phyloP scores from a whole-genome alignment of 2,888 invertebrate genomes.

The Lithophane leautieri region DNA sequence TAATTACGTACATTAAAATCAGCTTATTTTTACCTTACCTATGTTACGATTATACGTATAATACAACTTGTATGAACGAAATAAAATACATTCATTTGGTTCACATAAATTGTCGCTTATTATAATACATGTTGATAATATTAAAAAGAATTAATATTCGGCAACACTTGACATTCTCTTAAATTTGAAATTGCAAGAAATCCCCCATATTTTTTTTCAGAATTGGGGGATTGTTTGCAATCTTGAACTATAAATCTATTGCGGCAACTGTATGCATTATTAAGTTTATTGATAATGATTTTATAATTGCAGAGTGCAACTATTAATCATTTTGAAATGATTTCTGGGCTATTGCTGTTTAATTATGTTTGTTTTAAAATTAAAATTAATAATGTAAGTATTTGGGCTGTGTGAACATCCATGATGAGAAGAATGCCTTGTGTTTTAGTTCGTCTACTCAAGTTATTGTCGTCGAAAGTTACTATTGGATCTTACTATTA shows the following conservation, averaged over 20 bases:
- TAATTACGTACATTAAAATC: constrained; percentile 89
- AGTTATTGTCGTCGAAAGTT: constrained; percentile 74
- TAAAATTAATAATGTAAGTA: constrained; percentile 80
- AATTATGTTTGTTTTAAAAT: constrained; percentile 74
- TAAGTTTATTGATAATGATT: constrained; percentile 73
- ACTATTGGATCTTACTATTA: constrained; percentile 55
- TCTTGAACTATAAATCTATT: constrained; percentile 85
- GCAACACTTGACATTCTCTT: constrained; percentile 90
- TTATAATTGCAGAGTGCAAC: constrained; percentile 70
- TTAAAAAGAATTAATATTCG: constrained; percentile 89
- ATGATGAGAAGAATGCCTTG: constrained; percentile 86
- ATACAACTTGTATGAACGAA: constrained; percentile 77
- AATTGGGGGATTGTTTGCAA: constrained; percentile 71
- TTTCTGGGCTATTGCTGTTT: constrained; percentile 88
- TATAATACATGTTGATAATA: constrained; percentile 89
- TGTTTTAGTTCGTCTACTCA: constrained; percentile 77
- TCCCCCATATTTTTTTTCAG: constrained; percentile 59
- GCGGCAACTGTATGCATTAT: constrained; percentile 83
- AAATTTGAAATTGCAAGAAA: constrained; percentile 74
- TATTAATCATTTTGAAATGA: constrained; percentile 80
- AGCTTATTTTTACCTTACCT: constrained; percentile 89
- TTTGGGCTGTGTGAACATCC: constrained; percentile 86
- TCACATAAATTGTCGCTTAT: constrained; percentile 81
- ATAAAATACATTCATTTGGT: constrained; percentile 64
- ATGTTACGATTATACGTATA: constrained; percentile 86